Evolutionary conservation across 2,888 invertebrate species (phyloP), one percentile per base, ranked within the genome.

Genomic region (Ormyrus rosae): DNA sequence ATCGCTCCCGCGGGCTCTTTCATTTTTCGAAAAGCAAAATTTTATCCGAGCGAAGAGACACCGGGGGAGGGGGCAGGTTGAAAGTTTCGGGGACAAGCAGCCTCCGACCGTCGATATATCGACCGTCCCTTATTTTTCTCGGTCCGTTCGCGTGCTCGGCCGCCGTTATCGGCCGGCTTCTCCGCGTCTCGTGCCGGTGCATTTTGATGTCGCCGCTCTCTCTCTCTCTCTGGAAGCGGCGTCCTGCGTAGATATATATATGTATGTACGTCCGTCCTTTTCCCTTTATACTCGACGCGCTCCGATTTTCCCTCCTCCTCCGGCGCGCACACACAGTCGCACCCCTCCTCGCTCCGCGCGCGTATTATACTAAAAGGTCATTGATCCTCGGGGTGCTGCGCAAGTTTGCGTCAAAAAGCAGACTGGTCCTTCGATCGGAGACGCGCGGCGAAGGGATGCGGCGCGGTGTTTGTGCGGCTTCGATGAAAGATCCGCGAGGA

Each of bases 331-430:
- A 48, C 13, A 48, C 3, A 4, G 34, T 34, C 34, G 34, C 34
- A 2, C 34, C 34, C 34, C 34, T 34, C 34, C 34, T 34, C 34
- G 34, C 34, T 34, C 6, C n/a, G 67, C 11, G 69, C 53, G 19
- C 56, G 10, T 45, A 11, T 34, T 61, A 63, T 46, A 53, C 76
- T 48, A 63, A 78, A 82, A 83, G 85, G 85, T 85, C 85, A 83
- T 85, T 85, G 85, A 85, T 86, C 84, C 83, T 75, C 60, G 69
- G 63, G 4, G 3, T 1, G 68, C 64, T 64, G 72, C 72, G 69
- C 67, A 58, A 67, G 74, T 56, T 73, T 56, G 64, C 63, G 63
- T 73, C 73, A 60, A 68, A 75, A 68, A 75, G 56, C 56, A 58
- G 48, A 48, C 65, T 67, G 60, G 67, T 60, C 45, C 58, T 67